Evolutionary conservation across 2,113 vertebrate species (phyloP).

Genomic region (Syngnathoides biaculeatus): DNA sequence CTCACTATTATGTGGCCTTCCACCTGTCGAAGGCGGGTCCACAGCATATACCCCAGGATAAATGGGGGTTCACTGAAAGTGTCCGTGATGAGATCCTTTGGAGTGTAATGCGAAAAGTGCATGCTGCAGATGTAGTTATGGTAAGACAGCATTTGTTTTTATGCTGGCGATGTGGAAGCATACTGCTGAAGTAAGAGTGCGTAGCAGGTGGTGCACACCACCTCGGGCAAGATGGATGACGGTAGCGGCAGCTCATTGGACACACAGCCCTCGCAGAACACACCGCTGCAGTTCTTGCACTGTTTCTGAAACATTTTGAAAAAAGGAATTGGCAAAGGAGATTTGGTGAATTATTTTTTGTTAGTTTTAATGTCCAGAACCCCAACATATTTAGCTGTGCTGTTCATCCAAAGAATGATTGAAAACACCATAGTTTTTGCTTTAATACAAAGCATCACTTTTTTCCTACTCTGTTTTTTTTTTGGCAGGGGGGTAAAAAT

Average conservation of each 20-base stretch:
- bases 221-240: conserved; percentile 85
- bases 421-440: too few species aligned
- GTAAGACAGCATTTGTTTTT: conserved; percentile 30
- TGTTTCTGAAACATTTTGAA: conserved; percentile 64
- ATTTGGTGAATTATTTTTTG: background rate
- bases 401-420: too few species aligned
- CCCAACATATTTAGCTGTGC: too few species aligned
- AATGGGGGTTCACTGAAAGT: background rate
- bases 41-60: too few species aligned
- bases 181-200: conserved; percentile 81
- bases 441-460: too few species aligned
- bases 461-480: too few species aligned
- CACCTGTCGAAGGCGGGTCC: too few species aligned
- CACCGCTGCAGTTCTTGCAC: conserved; percentile 83
- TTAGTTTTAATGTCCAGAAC: too few species aligned
- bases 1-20: too few species aligned
- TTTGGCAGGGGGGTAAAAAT: too few species aligned
- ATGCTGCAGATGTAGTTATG: conserved; percentile 8
- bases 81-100: background rate
- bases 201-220: conserved; percentile 80
- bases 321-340: background rate
- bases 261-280: conserved; percentile 82
- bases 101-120: conserved; percentile 3
- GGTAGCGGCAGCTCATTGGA: conserved; percentile 83
- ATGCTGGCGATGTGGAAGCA: conserved; percentile 74